Evolutionary conservation across 2,888 invertebrate genomes (phyloP).

Genomic region (Lasioglossum zephyrum): DNA sequence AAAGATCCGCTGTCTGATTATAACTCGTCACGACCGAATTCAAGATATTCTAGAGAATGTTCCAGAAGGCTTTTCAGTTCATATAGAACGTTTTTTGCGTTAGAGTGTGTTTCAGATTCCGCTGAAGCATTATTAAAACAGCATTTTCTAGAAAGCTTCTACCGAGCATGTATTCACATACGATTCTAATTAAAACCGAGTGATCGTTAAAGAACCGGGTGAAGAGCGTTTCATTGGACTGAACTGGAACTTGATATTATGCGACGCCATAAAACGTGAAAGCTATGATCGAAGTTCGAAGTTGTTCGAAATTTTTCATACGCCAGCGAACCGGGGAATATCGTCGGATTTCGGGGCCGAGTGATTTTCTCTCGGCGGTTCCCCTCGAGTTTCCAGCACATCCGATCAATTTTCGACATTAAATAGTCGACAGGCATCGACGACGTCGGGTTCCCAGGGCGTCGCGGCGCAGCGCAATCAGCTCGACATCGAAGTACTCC

Average conservation of each 20-base stretch:
- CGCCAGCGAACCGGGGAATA: not conserved
- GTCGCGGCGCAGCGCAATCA: slow-evolving; percentile 49
- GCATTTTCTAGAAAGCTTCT: not conserved
- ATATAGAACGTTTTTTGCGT: not conserved
- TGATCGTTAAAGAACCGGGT: slow-evolving; percentile 21
- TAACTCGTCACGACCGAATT: not conserved
- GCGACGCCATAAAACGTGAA: no score
- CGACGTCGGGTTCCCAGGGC: slow-evolving; percentile 36
- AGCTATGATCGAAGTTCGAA: not conserved
- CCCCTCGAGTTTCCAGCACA: slow-evolving; percentile 25
- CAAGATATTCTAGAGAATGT: not conserved
- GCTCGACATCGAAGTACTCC: slow-evolving; percentile 46
- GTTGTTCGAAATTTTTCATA: slow-evolving; percentile 14
- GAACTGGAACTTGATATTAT: not conserved
- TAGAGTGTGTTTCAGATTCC: not conserved
- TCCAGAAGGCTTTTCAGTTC: not conserved
- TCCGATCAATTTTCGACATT: slow-evolving; percentile 58
- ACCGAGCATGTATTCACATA: not conserved
- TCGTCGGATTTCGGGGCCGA: not conserved
- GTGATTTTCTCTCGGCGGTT: not conserved
- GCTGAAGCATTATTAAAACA: not conserved
- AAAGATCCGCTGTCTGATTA: no score
- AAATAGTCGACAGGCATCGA: slow-evolving; percentile 51
- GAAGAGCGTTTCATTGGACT: slow-evolving; percentile 17
- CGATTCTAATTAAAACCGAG: slow-evolving; percentile 45